Evolutionary conservation across 2,888 invertebrate genomes (phyloP).

Genomic region (Tineola bisselliella): DNA sequence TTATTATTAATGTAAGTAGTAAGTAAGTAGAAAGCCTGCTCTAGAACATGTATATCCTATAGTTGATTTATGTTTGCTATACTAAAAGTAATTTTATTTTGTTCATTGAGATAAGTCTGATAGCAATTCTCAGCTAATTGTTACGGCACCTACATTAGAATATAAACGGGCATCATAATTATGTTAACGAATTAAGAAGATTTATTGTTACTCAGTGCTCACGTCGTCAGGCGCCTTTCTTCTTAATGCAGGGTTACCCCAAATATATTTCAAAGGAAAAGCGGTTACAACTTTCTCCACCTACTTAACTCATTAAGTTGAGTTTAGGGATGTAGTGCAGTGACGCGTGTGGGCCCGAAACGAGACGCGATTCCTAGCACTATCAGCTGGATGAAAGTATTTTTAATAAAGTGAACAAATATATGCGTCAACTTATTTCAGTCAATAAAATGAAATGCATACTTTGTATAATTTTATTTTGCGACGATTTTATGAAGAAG

Average conservation of each 20-base stretch:
- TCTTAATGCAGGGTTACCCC: conserved; percentile 25
- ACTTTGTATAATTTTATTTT: conserved; percentile 4
- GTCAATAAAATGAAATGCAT: conserved; percentile 5
- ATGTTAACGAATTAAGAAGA: conserved; percentile 6
- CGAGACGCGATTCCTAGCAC: conserved; percentile 36
- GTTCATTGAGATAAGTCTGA: neutral
- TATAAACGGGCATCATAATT: neutral
- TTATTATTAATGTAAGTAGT: no score
- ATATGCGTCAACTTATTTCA: neutral
- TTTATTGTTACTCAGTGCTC: conserved; percentile 11
- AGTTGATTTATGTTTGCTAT: no score
- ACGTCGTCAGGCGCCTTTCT: neutral
- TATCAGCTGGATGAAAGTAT: neutral
- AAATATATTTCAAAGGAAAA: conserved; percentile 43
- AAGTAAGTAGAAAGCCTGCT: no score
- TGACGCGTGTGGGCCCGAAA: conserved; percentile 47
- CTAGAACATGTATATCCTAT: no score
- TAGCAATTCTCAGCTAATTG: neutral
- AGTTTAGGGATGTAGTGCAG: conserved; percentile 37
- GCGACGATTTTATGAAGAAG: conserved; percentile 6
- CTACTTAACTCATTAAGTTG: conserved; percentile 41
- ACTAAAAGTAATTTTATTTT: no score
- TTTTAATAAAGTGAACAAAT: neutral
- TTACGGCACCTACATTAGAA: neutral
- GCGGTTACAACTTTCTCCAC: conserved; percentile 34